Percentiles rank a stretch among this genome's conserved stretches.
Conservation (phyloP, 2,888 invertebrate species). For the Nasonovia ribisnigri region DNA sequence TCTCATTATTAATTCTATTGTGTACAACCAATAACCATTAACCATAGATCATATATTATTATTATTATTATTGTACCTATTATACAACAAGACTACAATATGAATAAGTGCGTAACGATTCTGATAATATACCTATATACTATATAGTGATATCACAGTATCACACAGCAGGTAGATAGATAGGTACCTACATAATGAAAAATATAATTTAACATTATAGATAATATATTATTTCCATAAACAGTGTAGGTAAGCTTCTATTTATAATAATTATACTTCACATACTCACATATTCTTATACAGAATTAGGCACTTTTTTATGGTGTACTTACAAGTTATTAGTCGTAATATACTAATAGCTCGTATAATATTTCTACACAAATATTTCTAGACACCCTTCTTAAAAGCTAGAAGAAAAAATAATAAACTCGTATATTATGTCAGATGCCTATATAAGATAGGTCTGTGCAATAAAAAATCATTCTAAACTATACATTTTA, state of each 20-base stretch:
- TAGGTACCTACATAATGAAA: background rate
- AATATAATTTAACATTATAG: background rate
- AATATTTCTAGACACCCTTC: background rate
- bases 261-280: background rate
- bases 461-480: background rate
- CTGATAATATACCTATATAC: background rate
- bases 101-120: background rate
- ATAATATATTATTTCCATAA: background rate
- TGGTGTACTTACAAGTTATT: background rate
- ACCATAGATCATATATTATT: background rate
- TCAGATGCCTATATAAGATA: background rate
- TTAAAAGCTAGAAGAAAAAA: background rate
- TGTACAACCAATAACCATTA: background rate
- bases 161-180: background rate
- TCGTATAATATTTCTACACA: background rate
- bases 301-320: background rate
- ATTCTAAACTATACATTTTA: background rate
- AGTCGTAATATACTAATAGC: background rate
- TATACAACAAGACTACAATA: background rate
- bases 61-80: background rate
- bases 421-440: background rate
- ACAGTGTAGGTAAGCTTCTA: background rate
- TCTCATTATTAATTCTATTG: background rate
- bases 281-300: background rate
- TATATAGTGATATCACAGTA: background rate